These are phyloP conservation scores for Leiothrix lutea DNA, from an alignment of 2,113 vertebrate genomes.

Conservation along the genomic window DNA sequence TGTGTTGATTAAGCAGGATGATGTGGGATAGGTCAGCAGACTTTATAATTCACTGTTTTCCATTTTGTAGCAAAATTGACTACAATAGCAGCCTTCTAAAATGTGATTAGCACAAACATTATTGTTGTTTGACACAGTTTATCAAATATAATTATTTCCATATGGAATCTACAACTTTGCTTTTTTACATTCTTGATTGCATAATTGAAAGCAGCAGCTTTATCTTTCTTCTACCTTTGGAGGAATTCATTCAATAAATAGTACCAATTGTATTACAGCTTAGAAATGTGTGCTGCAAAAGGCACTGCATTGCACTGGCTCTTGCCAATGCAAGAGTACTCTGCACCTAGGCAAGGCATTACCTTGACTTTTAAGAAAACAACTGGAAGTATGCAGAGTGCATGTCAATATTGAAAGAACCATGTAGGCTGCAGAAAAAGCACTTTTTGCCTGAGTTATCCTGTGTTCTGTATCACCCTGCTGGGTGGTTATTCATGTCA, in stretches of 20 bases:
- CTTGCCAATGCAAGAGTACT: neutral
- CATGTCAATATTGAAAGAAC: neutral
- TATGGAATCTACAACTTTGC: neutral
- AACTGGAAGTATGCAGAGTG: neutral
- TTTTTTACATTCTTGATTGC: conserved; percentile 22
- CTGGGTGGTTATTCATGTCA: conserved; percentile 6
- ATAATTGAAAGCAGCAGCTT: conserved; percentile 57
- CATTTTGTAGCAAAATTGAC: neutral
- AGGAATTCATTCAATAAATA: conserved; percentile 16
- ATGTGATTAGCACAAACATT: conserved; percentile 18
- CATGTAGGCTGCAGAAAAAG: neutral
- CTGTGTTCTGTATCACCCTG: neutral
- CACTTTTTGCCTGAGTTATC: neutral
- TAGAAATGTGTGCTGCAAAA: neutral
- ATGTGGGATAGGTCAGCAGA: neutral
- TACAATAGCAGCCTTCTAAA: neutral
- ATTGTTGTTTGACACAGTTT: conserved; percentile 43
- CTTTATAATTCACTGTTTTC: neutral
- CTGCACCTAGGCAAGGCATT: neutral
- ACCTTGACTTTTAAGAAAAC: neutral
- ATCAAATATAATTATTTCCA: conserved; percentile 39
- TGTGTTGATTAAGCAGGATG: neutral
- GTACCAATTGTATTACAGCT: neutral
- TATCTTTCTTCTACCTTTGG: conserved; percentile 16
- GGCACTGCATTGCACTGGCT: neutral